These are phyloP conservation scores for Ceuthmochares aereus DNA, from an alignment of 2,113 vertebrate genomes.

Conservation along the genomic window DNA sequence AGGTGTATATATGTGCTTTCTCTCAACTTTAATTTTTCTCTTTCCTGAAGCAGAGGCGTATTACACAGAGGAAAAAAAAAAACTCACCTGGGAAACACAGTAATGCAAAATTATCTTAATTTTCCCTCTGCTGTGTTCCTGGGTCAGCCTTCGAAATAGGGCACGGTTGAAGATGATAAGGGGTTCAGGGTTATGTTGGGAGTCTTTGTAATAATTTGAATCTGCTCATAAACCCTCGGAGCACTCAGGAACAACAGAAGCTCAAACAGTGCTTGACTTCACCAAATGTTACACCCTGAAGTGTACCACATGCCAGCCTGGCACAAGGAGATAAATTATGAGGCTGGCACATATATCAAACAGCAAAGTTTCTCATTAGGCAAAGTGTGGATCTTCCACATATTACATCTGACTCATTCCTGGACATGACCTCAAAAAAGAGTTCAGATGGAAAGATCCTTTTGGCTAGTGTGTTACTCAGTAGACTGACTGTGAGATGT, in stretches of 20 bases:
- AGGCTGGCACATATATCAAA: conserved; percentile 33
- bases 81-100: neutral
- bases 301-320: conserved; percentile 59
- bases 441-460: conserved; percentile 34
- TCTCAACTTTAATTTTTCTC: neutral
- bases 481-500: neutral
- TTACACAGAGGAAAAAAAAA: neutral
- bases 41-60: neutral
- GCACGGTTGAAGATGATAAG: neutral
- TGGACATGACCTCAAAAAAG: conserved; percentile 44
- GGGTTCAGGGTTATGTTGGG: neutral
- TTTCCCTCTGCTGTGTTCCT: neutral
- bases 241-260: neutral
- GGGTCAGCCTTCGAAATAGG: neutral
- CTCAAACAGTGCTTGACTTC: conserved; percentile 21
- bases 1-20: neutral
- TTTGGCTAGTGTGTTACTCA: conserved; percentile 10
- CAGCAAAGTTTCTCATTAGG: conserved; percentile 25
- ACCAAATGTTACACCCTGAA: conserved; percentile 46
- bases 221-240: neutral
- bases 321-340: conserved; percentile 41
- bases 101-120: conserved; percentile 6
- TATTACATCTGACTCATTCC: conserved; percentile 37
- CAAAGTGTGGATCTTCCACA: neutral
- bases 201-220: conserved; percentile 35